Base-by-base conservation (phyloP, 2,113 vertebrate species). In the Heteronetta atricapilla region DNA sequence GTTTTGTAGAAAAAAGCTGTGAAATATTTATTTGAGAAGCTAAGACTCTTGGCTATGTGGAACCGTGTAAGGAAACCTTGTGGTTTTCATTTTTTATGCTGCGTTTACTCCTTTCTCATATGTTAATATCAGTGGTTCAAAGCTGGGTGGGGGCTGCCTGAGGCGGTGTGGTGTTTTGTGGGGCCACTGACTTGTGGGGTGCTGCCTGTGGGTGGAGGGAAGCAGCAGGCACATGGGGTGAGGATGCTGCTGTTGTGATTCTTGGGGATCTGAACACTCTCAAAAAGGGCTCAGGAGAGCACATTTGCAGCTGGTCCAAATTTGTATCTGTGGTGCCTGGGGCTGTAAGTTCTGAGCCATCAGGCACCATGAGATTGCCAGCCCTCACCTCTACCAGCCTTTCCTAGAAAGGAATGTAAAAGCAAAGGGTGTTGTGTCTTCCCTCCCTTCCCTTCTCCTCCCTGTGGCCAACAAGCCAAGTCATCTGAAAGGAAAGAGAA, bases 21-120 rank as follows among this genome's bases (percentile, higher is more conserved):
- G 3, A 90, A 81, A 10, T 92, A 95, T 94, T 96, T 93, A 91
- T 94, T 79, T 89, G 36, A 80, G 52, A 89, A 12, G 53, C 40
- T 72, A 38, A 29, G 15, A 4, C 13, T 22, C 20, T 36, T 88
- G 77, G 5, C 19, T 88, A 5, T 5, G 10, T 42, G 7, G 18
- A 31, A 79, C 33, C 50, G 48, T 28, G 60, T 21, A 88, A 70
- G 34, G 40, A 79, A 88, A 79, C 10, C 10, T 55, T 8, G 17
- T 9, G 10, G 5, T 82, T 85, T 76, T 4, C 59, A 40, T 64
- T 82, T 81, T 50, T 2, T 33, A 33, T 3, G 8, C 17, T 31
- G 7, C 13, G 5, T 31, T 66, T 78, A 22, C 59, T 83, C 18
- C 3, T 78, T 72, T 72, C 58, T 5, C 8, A 21, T 53, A 40